Evolutionary conservation across 2,888 invertebrate genomes (phyloP).

Genomic region (Melinaea marsaeus): DNA sequence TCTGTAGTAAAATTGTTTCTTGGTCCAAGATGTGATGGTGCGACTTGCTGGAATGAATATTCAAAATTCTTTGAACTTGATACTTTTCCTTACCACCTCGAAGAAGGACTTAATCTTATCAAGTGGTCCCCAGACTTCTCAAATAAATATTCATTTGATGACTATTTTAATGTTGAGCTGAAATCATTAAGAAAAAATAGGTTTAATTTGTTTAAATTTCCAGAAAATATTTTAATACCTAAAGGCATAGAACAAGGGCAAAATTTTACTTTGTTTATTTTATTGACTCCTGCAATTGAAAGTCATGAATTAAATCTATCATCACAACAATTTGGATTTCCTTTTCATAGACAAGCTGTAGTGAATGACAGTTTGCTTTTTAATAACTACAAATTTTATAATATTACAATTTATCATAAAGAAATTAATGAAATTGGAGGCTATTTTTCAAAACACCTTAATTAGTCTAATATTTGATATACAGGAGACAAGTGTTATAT

Average conservation of each 20-base stretch:
- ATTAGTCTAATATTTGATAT: constrained; percentile 34
- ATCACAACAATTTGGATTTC: constrained; percentile 59
- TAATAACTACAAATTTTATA: constrained; percentile 60
- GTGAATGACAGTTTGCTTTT: constrained; percentile 38
- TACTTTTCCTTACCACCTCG: constrained; percentile 43
- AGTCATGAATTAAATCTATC: constrained; percentile 34
- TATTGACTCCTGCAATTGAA: constrained; percentile 49
- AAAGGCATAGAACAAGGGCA: constrained; percentile 56
- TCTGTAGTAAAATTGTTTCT: constrained; percentile 57
- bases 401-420: constrained; percentile 57
- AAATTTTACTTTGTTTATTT: constrained; percentile 60
- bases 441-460: constrained; percentile 53
- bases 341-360: constrained; percentile 56
- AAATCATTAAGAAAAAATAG: constrained; percentile 37
- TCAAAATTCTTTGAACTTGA: constrained; percentile 59
- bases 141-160: constrained; percentile 47
- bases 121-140: constrained; percentile 54
- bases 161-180: constrained; percentile 46
- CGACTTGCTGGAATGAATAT: constrained; percentile 51
- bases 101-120: constrained; percentile 51
- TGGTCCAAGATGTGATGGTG: constrained; percentile 53
- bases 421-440: constrained; percentile 41
- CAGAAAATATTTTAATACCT: constrained; percentile 59
- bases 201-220: constrained; percentile 60
- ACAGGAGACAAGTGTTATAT: neutral